A percentile compares a stretch with the other conserved stretches of the same genome.
phyloP scores from a whole-genome alignment of 2,888 invertebrate species.

The Eremobia ochroleuca region DNA sequence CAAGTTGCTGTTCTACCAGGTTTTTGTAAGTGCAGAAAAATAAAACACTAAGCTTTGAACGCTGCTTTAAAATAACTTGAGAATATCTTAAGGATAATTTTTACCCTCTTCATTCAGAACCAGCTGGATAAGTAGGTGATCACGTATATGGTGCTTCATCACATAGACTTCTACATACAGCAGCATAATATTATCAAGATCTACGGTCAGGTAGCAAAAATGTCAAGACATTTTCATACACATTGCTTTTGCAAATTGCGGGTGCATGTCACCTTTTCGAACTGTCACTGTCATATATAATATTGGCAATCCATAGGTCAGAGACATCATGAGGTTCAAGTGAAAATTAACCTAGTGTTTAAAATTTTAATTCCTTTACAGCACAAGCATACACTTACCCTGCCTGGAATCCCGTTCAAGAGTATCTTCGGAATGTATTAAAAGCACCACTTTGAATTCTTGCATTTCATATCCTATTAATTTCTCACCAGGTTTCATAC shows the following conservation, averaged over 20 bases:
- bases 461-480: not conserved
- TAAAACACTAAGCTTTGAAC: conserved; percentile 15
- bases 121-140: not conserved
- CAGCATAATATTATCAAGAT: not conserved
- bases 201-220: not conserved
- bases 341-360: too few species aligned
- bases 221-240: not conserved
- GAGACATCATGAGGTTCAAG: not conserved
- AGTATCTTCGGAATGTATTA: not conserved
- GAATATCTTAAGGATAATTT: not conserved
- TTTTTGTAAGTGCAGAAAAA: conserved; percentile 55
- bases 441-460: not conserved
- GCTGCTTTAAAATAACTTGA: conserved; percentile 20
- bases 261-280: not conserved
- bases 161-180: not conserved
- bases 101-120: not conserved
- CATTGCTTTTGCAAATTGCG: not conserved
- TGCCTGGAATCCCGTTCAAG: not conserved
- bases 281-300: not conserved
- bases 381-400: not conserved
- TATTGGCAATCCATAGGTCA: too few species aligned
- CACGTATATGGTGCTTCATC: not conserved
- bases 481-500: conserved; percentile 7
- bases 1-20: conserved; percentile 61
- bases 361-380: not conserved